phyloP scores from a whole-genome alignment of 1,140 invertebrate genomes.

The Chironomus striatipennis region DNA sequence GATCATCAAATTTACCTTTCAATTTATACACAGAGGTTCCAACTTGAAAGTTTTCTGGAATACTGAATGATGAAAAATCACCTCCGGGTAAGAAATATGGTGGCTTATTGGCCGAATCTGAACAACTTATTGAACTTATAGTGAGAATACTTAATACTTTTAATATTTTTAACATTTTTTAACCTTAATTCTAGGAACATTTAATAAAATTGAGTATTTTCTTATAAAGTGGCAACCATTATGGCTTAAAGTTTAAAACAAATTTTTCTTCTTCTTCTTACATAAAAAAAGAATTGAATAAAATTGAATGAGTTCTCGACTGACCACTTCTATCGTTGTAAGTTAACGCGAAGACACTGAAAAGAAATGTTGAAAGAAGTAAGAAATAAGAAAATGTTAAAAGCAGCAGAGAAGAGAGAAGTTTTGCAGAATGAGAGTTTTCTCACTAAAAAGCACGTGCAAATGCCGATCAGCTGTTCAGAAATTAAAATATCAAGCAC shows the following conservation, averaged over 20 bases:
- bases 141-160: neutral
- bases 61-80: constrained; percentile 64
- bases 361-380: constrained; percentile 2
- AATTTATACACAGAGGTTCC: constrained; percentile 67
- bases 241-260: constrained; percentile 30
- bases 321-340: neutral
- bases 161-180: neutral
- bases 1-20: constrained; percentile 47
- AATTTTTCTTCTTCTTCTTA: constrained; percentile 27
- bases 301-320: neutral
- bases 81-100: constrained; percentile 66
- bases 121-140: neutral
- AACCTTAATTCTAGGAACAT: neutral
- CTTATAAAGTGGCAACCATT: neutral
- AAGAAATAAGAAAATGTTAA: neutral
- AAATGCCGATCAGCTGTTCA: neutral
- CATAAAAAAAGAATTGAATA: neutral
- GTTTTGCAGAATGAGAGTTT: neutral
- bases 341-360: constrained; percentile 17
- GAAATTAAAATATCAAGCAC: neutral
- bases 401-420: neutral
- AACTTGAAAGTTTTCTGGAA: constrained; percentile 66
- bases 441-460: neutral
- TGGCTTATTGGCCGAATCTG: constrained; percentile 29
- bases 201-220: neutral